These are phyloP conservation scores for Nemoura dubitans DNA, from an alignment of 2,888 invertebrate genomes.

Conservation along the genomic window DNA sequence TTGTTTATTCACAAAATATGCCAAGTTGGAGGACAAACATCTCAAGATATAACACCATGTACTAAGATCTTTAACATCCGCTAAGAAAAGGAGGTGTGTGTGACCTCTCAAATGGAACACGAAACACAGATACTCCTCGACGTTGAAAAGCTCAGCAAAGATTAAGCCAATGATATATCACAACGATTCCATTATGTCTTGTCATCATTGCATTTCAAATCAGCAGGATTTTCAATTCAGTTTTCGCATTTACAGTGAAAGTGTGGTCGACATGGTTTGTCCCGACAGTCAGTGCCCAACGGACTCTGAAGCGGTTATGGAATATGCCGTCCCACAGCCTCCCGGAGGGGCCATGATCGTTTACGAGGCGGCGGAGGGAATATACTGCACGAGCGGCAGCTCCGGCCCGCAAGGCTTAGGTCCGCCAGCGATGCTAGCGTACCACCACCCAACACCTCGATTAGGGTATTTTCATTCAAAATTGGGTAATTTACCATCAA, in stretches of 20 bases:
- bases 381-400: slow-evolving; percentile 57
- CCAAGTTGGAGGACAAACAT: too few species aligned
- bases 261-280: slow-evolving; percentile 46
- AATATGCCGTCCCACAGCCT: slow-evolving; percentile 47
- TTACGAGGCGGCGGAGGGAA: slow-evolving; percentile 50
- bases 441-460: slow-evolving; percentile 27
- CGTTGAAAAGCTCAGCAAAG: slow-evolving; percentile 35
- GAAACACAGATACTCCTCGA: too few species aligned
- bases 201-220: background rate
- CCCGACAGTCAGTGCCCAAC: slow-evolving; percentile 47
- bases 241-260: background rate
- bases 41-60: too few species aligned
- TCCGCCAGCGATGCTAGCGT: background rate
- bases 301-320: slow-evolving; percentile 46
- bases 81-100: too few species aligned
- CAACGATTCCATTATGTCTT: background rate
- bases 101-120: too few species aligned
- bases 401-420: slow-evolving; percentile 55
- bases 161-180: slow-evolving; percentile 20
- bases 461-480: background rate
- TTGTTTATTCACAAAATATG: too few species aligned
- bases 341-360: slow-evolving; percentile 40
- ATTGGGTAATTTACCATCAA: background rate
- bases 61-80: too few species aligned
- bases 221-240: too few species aligned